phyloP scores from a whole-genome alignment of 2,888 invertebrate genomes.

The Leptopilina myrica region DNA sequence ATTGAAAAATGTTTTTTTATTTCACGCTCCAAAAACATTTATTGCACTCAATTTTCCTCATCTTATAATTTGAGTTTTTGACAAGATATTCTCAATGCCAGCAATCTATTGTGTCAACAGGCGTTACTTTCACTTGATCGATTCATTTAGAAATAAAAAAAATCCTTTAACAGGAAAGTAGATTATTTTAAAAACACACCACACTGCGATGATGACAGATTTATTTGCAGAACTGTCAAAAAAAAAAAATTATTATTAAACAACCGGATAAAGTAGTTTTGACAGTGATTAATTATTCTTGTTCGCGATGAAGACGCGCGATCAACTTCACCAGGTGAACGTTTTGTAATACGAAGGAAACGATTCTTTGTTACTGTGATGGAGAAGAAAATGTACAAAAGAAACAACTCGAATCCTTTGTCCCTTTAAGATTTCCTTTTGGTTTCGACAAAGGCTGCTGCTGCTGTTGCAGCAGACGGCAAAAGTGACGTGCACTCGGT shows the following conservation, averaged over 20 bases:
- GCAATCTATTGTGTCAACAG: not conserved
- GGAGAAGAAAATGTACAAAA: conserved; percentile 50
- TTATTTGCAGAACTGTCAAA: conserved; percentile 38
- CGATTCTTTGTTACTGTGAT: not conserved
- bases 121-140: not conserved
- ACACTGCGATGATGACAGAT: not conserved
- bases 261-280: conserved; percentile 37
- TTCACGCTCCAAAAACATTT: too few species aligned
- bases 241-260: conserved; percentile 36
- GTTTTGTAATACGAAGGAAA: not conserved
- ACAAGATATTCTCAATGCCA: not conserved
- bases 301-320: conserved; percentile 31
- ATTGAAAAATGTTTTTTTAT: too few species aligned
- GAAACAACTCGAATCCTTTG: conserved; percentile 59
- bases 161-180: too few species aligned
- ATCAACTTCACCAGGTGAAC: conserved; percentile 26
- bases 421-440: conserved; percentile 54
- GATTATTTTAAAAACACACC: not conserved
- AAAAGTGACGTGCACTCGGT: conserved; percentile 56
- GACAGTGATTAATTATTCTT: conserved; percentile 47
- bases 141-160: not conserved
- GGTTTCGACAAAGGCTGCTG: conserved; percentile 46
- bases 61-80: not conserved
- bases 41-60: not conserved
- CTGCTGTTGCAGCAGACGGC: conserved; percentile 57